Conservation (phyloP, 2,888 invertebrate genomes). For the Masnerella sp. region DNA sequence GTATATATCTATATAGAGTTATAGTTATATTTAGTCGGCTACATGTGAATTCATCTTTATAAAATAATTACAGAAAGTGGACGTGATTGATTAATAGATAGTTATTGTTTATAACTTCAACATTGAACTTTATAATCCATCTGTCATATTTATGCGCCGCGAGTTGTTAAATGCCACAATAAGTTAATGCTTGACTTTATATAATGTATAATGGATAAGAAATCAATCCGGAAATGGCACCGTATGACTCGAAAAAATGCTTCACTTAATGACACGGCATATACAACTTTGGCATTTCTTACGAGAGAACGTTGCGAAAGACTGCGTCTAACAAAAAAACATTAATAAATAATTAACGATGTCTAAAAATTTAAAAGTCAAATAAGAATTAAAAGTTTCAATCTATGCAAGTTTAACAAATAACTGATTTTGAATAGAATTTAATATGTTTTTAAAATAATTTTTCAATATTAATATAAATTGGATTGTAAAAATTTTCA, state of each 20-base stretch:
- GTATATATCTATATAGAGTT: too few species aligned
- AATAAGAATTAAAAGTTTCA: too few species aligned
- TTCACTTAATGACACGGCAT: slow-evolving; percentile 5
- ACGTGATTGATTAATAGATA: slow-evolving; percentile 38
- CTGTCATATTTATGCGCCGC: slow-evolving; percentile 29
- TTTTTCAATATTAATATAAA: too few species aligned
- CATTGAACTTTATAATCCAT: slow-evolving; percentile 52
- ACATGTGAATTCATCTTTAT: slow-evolving; percentile 6
- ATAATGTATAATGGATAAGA: slow-evolving; percentile 7
- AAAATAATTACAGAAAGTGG: slow-evolving; percentile 26
- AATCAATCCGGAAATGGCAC: slow-evolving; percentile 28
- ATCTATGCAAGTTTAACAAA: too few species aligned
- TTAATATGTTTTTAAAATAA: too few species aligned
- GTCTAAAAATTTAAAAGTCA: too few species aligned
- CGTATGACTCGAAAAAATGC: not conserved
- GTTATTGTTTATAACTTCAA: slow-evolving; percentile 45
- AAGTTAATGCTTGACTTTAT: slow-evolving; percentile 28
- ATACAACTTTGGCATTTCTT: not conserved
- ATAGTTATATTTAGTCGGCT: slow-evolving; percentile 8
- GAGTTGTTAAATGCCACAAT: slow-evolving; percentile 29
- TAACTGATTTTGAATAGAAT: too few species aligned
- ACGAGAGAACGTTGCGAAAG: not conserved
- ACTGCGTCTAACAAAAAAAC: too few species aligned
- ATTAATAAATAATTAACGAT: too few species aligned
- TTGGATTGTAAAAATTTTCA: too few species aligned